Percentiles rank a stretch among this genome's conserved stretches.
Conservation (phyloP, 2,113 vertebrate species). For the Aegithalos caudatus region DNA sequence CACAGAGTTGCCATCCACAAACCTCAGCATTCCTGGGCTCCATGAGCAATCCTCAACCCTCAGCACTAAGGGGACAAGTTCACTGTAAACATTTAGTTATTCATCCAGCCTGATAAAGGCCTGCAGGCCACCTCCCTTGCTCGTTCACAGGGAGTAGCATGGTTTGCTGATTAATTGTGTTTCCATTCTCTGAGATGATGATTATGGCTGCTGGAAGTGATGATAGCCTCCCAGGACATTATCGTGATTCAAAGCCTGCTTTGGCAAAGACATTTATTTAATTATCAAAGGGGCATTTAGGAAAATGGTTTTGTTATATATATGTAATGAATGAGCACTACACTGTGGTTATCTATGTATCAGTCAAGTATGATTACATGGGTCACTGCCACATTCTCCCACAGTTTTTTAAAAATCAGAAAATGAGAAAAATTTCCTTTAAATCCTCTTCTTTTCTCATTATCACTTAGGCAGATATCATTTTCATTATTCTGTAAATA, state of each 20-base stretch:
- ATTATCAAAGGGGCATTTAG: not conserved
- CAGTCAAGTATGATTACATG: not conserved
- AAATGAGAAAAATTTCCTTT: not conserved
- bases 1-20: not conserved
- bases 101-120: not conserved
- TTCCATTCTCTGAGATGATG: not conserved
- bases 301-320: not conserved
- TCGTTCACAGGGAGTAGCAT: rapidly evolving
- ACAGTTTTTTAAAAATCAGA: not conserved
- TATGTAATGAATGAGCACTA: not conserved
- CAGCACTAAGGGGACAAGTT: not conserved
- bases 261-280: not conserved
- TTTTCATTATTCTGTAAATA: not conserved
- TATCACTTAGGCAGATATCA: not conserved
- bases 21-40: not conserved
- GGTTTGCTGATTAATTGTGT: not conserved
- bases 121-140: not conserved
- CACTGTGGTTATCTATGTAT: not conserved
- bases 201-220: not conserved
- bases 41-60: not conserved
- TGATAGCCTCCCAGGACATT: not conserved
- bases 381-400: not conserved
- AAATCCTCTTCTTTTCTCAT: not conserved
- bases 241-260: not conserved
- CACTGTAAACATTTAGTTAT: not conserved